Evolutionary conservation across 1,140 invertebrate species (phyloP), one percentile per base, ranked within the genome.

Genomic region (Scaptomyza pallida): DNA sequence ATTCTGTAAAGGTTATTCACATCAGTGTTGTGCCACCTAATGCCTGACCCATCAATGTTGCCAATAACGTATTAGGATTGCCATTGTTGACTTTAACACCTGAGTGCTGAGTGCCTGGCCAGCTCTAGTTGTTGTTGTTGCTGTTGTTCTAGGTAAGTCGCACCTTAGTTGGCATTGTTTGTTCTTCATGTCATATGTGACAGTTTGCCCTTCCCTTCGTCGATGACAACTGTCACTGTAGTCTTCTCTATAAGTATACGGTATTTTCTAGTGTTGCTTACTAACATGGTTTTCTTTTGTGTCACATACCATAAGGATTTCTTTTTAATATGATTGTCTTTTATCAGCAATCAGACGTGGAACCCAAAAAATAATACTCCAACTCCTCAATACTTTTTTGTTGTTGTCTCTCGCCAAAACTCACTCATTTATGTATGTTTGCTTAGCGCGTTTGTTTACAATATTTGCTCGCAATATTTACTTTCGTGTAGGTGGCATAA

Each of bases 401-500:
- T 9, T 0, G 26, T 30, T 30, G 26, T 21, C 15, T 26, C 12
- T 5, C 10, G 17, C 19, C 19, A n/a, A n/a, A 33, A 21, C 21
- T 19, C 16, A 37, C 61, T 64, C 37, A 64, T 56, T 65, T 57
- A 37, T 57, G 30, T 54, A 13, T 83, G 67, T 76, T 83, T 85
- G 63, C 44, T 37, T 21, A 16, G 13, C 51, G 33, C 51, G 33
- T 71, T 63, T 61, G 56, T 75, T 68, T 76, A 56, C 72, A 79
- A 72, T 85, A 85, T 83, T 76, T 85, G 65, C 72, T 76, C 26
- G 54, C 63, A 54, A 65, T 70, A 83, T 82, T 81, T 85, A 83
- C 85, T 79, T 85, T 78, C 78, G 72, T 83, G 62, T 70, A 83
- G 80, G 80, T 83, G 80, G 79, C 75, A 72, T 79, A 75, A 82